phyloP scores from a whole-genome alignment of 2,888 invertebrate species.

The Apoda limacodes region DNA sequence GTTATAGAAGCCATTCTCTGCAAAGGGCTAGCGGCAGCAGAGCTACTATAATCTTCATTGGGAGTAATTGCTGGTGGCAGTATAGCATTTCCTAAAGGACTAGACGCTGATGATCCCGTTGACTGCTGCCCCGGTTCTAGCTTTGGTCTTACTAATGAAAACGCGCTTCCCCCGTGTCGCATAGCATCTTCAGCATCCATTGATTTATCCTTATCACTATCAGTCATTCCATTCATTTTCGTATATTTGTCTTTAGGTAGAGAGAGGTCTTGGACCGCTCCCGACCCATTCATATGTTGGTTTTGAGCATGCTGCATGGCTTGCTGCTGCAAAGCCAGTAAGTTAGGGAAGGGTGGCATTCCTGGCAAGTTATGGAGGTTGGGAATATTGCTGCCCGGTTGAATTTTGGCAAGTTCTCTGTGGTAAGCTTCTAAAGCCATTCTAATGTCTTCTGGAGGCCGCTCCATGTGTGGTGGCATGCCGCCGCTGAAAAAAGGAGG shows the following conservation, averaged over 20 bases:
- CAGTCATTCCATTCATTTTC: constrained; percentile 75
- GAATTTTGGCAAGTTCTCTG: constrained; percentile 91
- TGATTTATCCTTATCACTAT: constrained; percentile 75
- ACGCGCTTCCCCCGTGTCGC: constrained; percentile 84
- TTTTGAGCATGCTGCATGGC: constrained; percentile 57
- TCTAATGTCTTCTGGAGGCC: constrained; percentile 85
- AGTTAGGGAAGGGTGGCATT: constrained; percentile 72
- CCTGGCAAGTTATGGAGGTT: constrained; percentile 61
- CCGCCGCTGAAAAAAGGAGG: constrained; percentile 87
- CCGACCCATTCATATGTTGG: constrained; percentile 73
- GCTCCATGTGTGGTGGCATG: constrained; percentile 70
- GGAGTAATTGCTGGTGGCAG: constrained; percentile 87
- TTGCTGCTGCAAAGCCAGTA: constrained; percentile 83
- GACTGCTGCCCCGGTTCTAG: constrained; percentile 81
- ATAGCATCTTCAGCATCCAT: constrained; percentile 76
- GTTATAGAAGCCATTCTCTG: constrained; percentile 99
- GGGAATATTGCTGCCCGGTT: constrained; percentile 74
- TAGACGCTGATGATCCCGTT: constrained; percentile 84
- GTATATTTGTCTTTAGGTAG: constrained; percentile 80
- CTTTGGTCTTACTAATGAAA: constrained; percentile 89
- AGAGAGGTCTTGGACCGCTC: constrained; percentile 84
- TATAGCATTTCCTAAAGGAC: constrained; percentile 87
- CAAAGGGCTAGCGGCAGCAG: constrained; percentile 91
- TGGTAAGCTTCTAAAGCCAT: constrained; percentile 93
- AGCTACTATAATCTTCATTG: constrained; percentile 81